Conservation (phyloP, 2,888 invertebrate genomes). For the Tenthredo amoena region DNA sequence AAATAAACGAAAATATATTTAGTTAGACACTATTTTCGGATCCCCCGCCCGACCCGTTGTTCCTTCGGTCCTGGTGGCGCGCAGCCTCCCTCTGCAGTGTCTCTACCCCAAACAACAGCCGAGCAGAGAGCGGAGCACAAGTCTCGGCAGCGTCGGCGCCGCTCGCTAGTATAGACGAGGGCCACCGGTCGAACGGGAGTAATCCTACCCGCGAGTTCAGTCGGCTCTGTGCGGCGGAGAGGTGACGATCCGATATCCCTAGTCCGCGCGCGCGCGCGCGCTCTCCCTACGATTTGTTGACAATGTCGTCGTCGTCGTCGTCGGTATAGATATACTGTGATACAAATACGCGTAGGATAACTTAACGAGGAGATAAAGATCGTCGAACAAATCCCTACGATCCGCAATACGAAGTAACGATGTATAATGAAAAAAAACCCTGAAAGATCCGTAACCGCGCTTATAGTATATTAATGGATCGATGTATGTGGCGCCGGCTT, state of each 20-base stretch:
- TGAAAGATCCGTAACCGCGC: neutral
- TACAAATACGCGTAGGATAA: too few species aligned
- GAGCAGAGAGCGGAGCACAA: neutral
- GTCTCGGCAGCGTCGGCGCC: neutral
- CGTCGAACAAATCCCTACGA: too few species aligned
- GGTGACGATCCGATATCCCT: neutral
- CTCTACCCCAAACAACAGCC: neutral
- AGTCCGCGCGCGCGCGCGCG: neutral
- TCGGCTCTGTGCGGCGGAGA: constrained; percentile 16
- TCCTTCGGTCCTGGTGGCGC: neutral
- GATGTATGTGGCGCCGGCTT: constrained; percentile 27
- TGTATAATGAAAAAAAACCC: too few species aligned
- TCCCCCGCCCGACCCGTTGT: neutral
- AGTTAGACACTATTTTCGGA: neutral
- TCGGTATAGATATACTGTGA: neutral
- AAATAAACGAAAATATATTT: neutral
- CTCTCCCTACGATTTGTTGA: neutral
- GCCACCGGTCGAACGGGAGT: constrained; percentile 21
- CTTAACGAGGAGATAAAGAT: too few species aligned
- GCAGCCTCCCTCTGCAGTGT: constrained; percentile 6
- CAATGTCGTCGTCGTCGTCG: neutral
- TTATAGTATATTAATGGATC: neutral
- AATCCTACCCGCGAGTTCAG: constrained; percentile 17
- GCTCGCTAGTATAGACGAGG: neutral
- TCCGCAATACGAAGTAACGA: too few species aligned